Evolutionary conservation across 2,888 invertebrate genomes (phyloP), one percentile per base, ranked within the genome.

Genomic region (Platynereis dumerilii): DNA sequence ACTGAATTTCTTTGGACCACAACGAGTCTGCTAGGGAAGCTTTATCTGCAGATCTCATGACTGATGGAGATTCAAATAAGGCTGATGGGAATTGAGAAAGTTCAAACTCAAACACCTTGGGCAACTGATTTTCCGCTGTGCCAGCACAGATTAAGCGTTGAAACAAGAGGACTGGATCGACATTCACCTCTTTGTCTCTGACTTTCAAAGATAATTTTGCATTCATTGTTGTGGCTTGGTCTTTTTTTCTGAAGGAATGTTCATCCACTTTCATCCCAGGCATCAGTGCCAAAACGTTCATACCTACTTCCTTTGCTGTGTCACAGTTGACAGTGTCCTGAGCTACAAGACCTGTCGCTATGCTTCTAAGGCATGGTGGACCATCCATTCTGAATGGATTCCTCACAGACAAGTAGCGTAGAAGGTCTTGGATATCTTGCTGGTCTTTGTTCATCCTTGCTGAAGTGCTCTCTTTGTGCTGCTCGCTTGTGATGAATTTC

Each of bases 91-190:
- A 57, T 28, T 44, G 55, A 39, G 66, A 60, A 26, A 67, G 60
- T 54, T 67, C 67, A 56, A 42, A 17, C 10, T 53, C 20, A 10
- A 53, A 58, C 58, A 48, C 15, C 57, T 7, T 20, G 7, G 5
- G 7, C 7, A 2, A 66, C 22, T 3, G 64, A 56, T 39, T 45
- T 17, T 3, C 67, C 60, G 66, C 66, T 24, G 29, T 48, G 55
- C 12, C 10, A 27, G 61, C 72, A 22, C 66, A 60, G 12, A 65
- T 39, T 15, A 74, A 58, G 17, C 72, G 26, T 55, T 75, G 74
- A 56, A 75, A 74, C 5, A 75, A 44, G 0, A 72, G 66, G 29
- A 72, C 69, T 20, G 72, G 68, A 58, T 75, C 74, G 7, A 72
- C 60, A 17, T 67, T n/a, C 15, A 73, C 45, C 27, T 28, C 27